These are phyloP conservation scores for Hypolimnas misippus DNA, from an alignment of 2,888 invertebrate species.

Conservation along the genomic window DNA sequence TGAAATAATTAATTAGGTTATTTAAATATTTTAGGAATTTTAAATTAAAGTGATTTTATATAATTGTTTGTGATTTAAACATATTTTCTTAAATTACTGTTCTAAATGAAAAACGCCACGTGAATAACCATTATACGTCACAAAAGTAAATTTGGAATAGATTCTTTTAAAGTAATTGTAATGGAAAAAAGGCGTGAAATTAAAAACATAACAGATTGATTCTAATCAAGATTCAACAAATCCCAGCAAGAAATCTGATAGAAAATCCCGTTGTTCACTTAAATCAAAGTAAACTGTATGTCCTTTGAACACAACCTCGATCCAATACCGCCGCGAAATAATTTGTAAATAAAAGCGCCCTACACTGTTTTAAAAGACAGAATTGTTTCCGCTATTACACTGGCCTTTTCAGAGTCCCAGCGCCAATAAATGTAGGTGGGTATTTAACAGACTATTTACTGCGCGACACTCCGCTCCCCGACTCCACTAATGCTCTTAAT, in stretches of 20 bases:
- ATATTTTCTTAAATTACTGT: no score
- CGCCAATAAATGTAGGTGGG: conserved; percentile 81
- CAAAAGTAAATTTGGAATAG: no score
- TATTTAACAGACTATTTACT: conserved; percentile 81
- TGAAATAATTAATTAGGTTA: no score
- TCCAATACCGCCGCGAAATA: conserved; percentile 42
- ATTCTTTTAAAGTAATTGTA: no score
- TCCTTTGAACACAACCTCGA: conserved; percentile 44
- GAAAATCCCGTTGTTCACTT: conserved; percentile 30
- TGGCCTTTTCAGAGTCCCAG: conserved; percentile 63
- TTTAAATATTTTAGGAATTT: no score
- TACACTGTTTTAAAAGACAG: conserved; percentile 71
- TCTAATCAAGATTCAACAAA: conserved; percentile 22
- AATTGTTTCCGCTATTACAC: conserved; percentile 76
- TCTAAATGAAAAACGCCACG: no score
- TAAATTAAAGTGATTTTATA: no score
- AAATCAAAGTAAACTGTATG: conserved; percentile 45
- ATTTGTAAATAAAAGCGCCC: conserved; percentile 63
- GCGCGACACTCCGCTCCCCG: conserved; percentile 75
- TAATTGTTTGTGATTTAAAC: no score
- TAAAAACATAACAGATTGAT: not conserved
- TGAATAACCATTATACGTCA: no score
- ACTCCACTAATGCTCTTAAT: conserved; percentile 82
- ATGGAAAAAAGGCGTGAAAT: not conserved
- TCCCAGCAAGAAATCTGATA: conserved; percentile 22